Percentiles rank a stretch among this genome's conserved stretches.
These are phyloP conservation scores for Aricia artaxerxes DNA, from an alignment of 2,888 invertebrate genomes.

Conservation along the genomic window DNA sequence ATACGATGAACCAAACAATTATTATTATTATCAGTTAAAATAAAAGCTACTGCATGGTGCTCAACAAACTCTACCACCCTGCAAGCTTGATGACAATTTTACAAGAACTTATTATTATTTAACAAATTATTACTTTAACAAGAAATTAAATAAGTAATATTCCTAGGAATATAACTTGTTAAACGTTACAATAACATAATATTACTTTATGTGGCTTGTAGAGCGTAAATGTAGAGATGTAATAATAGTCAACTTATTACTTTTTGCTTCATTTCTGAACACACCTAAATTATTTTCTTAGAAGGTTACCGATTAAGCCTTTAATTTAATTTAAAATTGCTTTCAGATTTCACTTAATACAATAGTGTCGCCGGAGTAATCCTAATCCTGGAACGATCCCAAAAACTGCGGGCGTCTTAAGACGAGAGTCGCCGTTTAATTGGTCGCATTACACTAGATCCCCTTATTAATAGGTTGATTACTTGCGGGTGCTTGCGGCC, in stretches of 20 bases:
- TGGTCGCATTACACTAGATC: slow-evolving; percentile 75
- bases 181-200: no score
- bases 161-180: no score
- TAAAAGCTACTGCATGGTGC: background rate
- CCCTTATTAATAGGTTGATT: slow-evolving; percentile 79
- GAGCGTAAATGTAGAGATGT: no score
- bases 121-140: no score
- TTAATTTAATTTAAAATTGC: slow-evolving; percentile 16
- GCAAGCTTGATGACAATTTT: background rate
- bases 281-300: background rate
- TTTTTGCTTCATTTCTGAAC: no score
- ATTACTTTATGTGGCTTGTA: no score
- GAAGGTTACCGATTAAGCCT: background rate
- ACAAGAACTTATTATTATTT: no score
- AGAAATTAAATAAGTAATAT: no score
- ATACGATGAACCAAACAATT: slow-evolving; percentile 51
- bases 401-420: slow-evolving; percentile 77
- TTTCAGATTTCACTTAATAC: slow-evolving; percentile 47
- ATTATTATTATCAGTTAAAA: background rate
- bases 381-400: slow-evolving; percentile 76
- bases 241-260: no score
- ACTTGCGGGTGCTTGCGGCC: slow-evolving; percentile 74
- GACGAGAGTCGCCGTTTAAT: slow-evolving; percentile 74
- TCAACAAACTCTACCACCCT: background rate
- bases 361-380: slow-evolving; percentile 55